phyloP scores from a whole-genome alignment of 2,888 invertebrate genomes.

The Euproctis similis region DNA sequence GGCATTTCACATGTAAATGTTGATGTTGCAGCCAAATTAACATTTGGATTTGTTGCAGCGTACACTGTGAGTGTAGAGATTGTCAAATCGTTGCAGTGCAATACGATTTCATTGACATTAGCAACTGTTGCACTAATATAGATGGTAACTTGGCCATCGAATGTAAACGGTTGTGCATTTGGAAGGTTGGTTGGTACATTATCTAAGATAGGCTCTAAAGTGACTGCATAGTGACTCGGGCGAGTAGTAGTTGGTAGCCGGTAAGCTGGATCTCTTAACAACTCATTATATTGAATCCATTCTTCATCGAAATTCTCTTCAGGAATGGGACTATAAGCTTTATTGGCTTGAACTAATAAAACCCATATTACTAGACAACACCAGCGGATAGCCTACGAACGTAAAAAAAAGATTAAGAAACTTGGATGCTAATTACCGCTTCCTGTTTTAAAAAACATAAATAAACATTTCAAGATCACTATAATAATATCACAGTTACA shows the following conservation, averaged over 20 bases:
- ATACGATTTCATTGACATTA: conserved; percentile 39
- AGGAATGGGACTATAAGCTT: conserved; percentile 40
- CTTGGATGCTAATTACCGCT: no score
- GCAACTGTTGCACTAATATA: conserved; percentile 24
- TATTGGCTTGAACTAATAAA: conserved; percentile 40
- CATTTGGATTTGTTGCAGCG: background rate
- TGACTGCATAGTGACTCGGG: conserved; percentile 72
- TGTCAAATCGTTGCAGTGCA: conserved; percentile 55
- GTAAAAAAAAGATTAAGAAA: no score
- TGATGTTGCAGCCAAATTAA: conserved; percentile 26
- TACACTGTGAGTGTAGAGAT: conserved; percentile 54
- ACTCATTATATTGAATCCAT: conserved; percentile 42
- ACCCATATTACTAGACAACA: conserved; percentile 36
- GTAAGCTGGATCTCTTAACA: conserved; percentile 44
- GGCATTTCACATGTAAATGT: conserved; percentile 37
- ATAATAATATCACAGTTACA: no score
- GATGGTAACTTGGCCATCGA: conserved; percentile 61
- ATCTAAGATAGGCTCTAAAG: conserved; percentile 67
- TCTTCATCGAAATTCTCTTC: conserved; percentile 34
- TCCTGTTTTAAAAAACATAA: no score
- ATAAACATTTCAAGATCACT: no score
- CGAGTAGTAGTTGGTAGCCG: conserved; percentile 61
- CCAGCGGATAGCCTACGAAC: conserved; percentile 42
- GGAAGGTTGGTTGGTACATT: conserved; percentile 9
- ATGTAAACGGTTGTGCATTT: conserved; percentile 39